Conservation (phyloP, 2,888 invertebrate genomes). For the Lasioglossum lativentre region DNA sequence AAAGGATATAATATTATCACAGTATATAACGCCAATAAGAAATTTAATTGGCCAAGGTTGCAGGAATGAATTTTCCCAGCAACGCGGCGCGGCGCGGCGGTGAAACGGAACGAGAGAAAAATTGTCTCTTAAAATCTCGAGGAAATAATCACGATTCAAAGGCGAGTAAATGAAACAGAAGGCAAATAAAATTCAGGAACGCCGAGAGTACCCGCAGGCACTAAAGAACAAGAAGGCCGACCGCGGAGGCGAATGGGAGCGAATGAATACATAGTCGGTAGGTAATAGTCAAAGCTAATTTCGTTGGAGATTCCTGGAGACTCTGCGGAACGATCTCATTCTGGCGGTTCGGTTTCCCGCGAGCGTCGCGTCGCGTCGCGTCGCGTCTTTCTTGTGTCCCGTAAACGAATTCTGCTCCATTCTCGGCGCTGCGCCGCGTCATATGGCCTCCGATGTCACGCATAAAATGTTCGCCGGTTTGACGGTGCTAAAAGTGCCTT, state of each 20-base stretch:
- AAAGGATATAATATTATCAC: neutral
- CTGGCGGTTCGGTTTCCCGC: neutral
- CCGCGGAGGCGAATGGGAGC: neutral
- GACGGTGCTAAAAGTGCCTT: conserved; percentile 74
- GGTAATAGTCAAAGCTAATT: conserved; percentile 15
- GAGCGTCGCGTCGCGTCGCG: too few species aligned
- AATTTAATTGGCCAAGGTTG: neutral
- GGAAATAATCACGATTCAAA: neutral
- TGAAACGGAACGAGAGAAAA: neutral
- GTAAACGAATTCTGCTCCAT: neutral
- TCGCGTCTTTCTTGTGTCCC: neutral
- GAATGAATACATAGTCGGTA: neutral
- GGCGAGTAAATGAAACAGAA: neutral
- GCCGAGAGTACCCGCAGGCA: neutral
- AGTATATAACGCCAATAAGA: neutral
- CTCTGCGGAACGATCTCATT: neutral
- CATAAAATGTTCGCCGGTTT: conserved; percentile 61
- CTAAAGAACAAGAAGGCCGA: neutral
- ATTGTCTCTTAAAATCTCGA: neutral
- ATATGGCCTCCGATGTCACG: conserved; percentile 39
- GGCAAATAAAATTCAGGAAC: neutral
- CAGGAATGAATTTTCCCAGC: neutral
- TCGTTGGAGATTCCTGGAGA: neutral
- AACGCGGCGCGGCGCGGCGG: too few species aligned
- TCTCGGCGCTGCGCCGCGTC: conserved; percentile 18